Evolutionary conservation across 2,113 vertebrate species (phyloP).

Genomic region (Cariama cristata): DNA sequence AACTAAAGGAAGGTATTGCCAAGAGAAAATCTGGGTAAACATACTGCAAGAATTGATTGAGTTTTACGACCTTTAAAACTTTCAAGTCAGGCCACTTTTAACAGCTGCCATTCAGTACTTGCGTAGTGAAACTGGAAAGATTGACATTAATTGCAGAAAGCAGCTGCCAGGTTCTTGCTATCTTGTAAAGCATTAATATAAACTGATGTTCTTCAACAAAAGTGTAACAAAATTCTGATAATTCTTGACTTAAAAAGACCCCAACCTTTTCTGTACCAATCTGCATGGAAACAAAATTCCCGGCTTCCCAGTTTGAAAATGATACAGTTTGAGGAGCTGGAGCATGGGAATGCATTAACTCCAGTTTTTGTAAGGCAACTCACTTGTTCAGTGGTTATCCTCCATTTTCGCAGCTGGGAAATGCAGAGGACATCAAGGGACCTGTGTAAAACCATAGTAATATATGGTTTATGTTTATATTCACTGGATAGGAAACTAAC

Average conservation of each 20-base stretch:
- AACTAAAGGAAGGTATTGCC: background rate
- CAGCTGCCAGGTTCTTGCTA: background rate
- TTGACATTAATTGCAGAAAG: background rate
- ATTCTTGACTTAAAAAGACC: background rate
- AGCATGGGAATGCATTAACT: background rate
- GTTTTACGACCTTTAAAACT: background rate
- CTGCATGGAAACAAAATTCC: background rate
- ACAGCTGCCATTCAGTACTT: background rate
- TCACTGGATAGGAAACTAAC: background rate
- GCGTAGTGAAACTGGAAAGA: background rate
- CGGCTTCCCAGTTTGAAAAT: background rate
- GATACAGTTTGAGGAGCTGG: background rate
- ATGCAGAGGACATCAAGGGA: background rate
- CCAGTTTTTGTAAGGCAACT: background rate
- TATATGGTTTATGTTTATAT: background rate
- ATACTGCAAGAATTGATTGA: background rate
- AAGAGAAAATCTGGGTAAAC: background rate
- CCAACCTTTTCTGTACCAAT: background rate
- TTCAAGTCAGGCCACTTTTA: background rate
- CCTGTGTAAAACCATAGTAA: background rate
- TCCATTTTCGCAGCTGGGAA: background rate
- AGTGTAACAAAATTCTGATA: background rate
- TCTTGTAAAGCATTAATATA: background rate
- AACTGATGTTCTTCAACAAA: background rate
- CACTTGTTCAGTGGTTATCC: background rate